Percentiles rank a stretch among this genome's conserved stretches.
These are phyloP conservation scores for Pangasianodon hypophthalmus DNA, from an alignment of 2,113 vertebrate species.

Conservation along the genomic window DNA sequence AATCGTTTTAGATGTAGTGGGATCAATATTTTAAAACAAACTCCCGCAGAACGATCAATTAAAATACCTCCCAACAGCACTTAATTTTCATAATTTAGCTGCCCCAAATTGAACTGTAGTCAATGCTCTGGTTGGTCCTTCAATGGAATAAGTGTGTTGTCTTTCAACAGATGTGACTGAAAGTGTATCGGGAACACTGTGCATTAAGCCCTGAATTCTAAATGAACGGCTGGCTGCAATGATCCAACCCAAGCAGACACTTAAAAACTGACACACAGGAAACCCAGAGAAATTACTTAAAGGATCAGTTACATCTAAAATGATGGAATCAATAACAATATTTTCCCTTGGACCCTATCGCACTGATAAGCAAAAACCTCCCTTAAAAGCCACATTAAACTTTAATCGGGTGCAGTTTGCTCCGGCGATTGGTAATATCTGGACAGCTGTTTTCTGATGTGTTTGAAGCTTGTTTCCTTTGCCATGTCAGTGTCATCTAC, in stretches of 20 bases:
- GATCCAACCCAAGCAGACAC: conserved; percentile 76
- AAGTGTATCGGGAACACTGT: conserved; percentile 77
- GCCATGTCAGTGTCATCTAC: conserved; percentile 83
- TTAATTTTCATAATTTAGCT: conserved; percentile 86
- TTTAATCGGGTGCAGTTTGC: conserved; percentile 95
- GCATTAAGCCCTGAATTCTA: conserved; percentile 84
- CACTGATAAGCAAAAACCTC: conserved; percentile 81
- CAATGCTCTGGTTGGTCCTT: conserved; percentile 75
- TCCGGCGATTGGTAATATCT: conserved; percentile 88
- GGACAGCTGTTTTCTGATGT: conserved; percentile 89
- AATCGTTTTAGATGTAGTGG: conserved; percentile 60
- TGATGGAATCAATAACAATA: conserved; percentile 98
- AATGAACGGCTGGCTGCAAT: conserved; percentile 76
- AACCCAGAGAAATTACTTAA: conserved; percentile 88
- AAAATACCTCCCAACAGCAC: conserved; percentile 71
- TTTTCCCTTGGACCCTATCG: conserved; percentile 88
- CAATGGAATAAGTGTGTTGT: conserved; percentile 74
- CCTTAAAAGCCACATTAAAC: conserved; percentile 95
- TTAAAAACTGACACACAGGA: conserved; percentile 79
- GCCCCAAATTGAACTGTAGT: conserved; percentile 60
- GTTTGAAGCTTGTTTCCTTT: conserved; percentile 85
- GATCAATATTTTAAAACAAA: conserved; percentile 83
- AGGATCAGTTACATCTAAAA: conserved; percentile 94
- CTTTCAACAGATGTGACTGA: conserved; percentile 82
- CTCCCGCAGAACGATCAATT: conserved; percentile 78